Evolutionary conservation across 2,113 vertebrate species (phyloP).

Genomic region (Esox niger): DNA sequence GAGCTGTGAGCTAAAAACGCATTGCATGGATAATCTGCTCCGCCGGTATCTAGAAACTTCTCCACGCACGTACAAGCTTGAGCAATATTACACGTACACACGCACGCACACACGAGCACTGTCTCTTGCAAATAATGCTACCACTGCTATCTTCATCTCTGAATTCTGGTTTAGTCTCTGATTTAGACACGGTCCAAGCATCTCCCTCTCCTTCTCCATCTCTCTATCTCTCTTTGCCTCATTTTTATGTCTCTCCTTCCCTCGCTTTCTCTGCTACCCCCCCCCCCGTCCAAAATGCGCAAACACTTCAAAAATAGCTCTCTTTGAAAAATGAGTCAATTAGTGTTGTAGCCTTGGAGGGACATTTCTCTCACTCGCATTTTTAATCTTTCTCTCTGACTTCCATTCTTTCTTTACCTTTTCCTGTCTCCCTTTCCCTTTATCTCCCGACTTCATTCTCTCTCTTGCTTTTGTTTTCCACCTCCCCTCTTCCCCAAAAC

Average conservation of each 20-base stretch:
- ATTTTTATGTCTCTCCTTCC: not conserved
- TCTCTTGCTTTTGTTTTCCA: not conserved
- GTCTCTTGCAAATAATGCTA: no score
- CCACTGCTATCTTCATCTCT: no score
- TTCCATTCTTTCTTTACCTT: not conserved
- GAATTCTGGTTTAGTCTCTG: no score
- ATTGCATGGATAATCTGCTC: no score
- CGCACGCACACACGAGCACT: not conserved
- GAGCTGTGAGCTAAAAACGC: no score
- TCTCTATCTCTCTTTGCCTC: constrained; percentile 19
- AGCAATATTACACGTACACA: not conserved
- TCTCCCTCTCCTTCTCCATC: no score
- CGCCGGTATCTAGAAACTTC: no score
- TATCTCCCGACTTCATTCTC: not conserved
- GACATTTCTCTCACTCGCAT: constrained; percentile 8
- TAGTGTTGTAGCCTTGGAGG: constrained; percentile 44
- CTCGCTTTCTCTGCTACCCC: no score
- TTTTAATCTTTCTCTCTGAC: constrained; percentile 8
- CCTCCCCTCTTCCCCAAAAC: no score
- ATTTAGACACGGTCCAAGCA: no score
- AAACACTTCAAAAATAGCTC: not conserved
- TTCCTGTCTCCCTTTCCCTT: not conserved
- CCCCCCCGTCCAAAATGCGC: not conserved
- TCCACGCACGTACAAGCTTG: not conserved
- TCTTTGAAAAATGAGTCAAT: constrained; percentile 59